These are phyloP conservation scores for Oedothorax gibbosus DNA, from an alignment of 1,140 invertebrate genomes.

Conservation along the genomic window DNA sequence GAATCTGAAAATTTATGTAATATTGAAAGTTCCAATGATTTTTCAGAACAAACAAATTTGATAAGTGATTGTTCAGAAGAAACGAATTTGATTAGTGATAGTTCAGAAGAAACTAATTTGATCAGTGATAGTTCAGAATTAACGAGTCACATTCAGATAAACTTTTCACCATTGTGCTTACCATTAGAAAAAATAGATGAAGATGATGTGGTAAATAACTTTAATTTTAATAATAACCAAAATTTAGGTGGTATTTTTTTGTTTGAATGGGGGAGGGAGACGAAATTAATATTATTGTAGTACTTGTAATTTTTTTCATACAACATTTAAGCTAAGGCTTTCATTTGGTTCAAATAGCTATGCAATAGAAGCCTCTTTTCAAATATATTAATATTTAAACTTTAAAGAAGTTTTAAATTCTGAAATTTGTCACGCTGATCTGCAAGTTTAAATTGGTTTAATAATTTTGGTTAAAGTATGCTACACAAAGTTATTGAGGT, in stretches of 20 bases:
- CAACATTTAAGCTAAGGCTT: no score
- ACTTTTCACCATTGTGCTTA: conserved; percentile 56
- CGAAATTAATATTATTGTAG: no score
- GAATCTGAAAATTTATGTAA: neutral
- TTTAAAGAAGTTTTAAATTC: no score
- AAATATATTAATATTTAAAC: no score
- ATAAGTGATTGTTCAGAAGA: neutral
- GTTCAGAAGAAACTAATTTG: conserved; percentile 7
- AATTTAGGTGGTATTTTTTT: neutral
- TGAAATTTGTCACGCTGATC: no score
- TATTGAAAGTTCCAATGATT: neutral
- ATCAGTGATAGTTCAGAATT: neutral
- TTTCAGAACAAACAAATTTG: no score
- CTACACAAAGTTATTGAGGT: no score
- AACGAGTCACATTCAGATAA: conserved; percentile 8
- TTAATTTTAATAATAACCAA: neutral
- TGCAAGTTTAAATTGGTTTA: no score
- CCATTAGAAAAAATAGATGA: conserved; percentile 54
- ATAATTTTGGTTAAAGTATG: no score
- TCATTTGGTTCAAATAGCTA: no score
- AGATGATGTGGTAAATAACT: conserved; percentile 45
- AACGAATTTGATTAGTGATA: conserved; percentile 1
- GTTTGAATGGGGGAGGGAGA: neutral
- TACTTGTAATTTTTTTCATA: no score
- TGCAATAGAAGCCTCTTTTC: no score